Evolutionary conservation across 2,113 vertebrate species (phyloP).

Genomic region (Natator depressus): DNA sequence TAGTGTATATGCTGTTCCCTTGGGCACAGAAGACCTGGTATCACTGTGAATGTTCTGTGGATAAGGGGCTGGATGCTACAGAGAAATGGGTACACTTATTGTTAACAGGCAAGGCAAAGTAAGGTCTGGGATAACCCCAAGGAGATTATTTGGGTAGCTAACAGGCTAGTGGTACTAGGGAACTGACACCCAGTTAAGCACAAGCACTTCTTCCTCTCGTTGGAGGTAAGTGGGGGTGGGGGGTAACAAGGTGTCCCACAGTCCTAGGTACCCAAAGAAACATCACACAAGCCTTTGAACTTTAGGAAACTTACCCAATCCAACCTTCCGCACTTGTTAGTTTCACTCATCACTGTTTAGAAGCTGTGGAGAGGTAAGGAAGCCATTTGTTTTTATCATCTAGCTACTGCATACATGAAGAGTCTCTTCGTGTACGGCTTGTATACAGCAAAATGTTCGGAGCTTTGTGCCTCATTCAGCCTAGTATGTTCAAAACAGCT

Average conservation of each 20-base stretch:
- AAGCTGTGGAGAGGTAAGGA: not conserved
- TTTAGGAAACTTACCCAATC: not conserved
- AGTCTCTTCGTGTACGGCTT: not conserved
- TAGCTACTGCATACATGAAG: not conserved
- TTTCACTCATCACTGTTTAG: not conserved
- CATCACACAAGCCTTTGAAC: not conserved
- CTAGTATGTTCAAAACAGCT: not conserved
- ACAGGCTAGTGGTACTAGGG: not conserved
- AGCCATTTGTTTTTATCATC: not conserved
- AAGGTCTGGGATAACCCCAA: not conserved
- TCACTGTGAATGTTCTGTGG: not conserved
- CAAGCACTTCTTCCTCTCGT: not conserved
- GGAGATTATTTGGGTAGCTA: not conserved
- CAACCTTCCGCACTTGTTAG: not conserved
- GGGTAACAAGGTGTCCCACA: not conserved
- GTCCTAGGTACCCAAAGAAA: not conserved
- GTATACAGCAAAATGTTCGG: not conserved
- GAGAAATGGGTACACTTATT: not conserved
- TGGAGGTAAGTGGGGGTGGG: not conserved
- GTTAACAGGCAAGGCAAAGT: not conserved
- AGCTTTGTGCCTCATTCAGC: not conserved
- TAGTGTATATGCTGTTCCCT: not conserved
- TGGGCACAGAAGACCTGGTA: not conserved
- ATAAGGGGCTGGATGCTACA: not conserved
- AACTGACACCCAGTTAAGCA: not conserved